Base-by-base conservation (phyloP, 2,888 invertebrate species). In the Volucella bombylans region DNA sequence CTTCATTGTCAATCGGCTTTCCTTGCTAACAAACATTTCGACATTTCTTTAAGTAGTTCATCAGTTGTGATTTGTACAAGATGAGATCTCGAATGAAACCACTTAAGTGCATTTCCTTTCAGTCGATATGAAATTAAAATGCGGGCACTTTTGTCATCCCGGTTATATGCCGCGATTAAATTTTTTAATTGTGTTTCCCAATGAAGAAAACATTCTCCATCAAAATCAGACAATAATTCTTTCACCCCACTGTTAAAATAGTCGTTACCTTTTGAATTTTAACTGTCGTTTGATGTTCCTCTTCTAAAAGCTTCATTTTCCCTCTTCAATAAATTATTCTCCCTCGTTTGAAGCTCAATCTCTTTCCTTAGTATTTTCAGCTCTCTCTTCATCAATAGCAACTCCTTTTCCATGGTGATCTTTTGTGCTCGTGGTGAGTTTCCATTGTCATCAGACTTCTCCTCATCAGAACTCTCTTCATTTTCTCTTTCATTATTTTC, bases 151-250 rank as follows among this genome's bases (percentile, higher is more conserved):
- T n/a, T n/a, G n/a, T 68, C 68, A 4, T 67, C 65, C 8, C 57
- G 2, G n/a, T 50, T 61, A 31, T 71, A 61, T 8, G 50, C 52
- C 18, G 52, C 23, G 2, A 39, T 55, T 47, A 73, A 47, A 47
- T 57, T 64, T 54, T 52, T 64, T 39, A 65, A 39, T 38, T 74
- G 73, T 2, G 38, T 55, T 55, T 73, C 55, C 54, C 64, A 73
- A 31, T 72, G 72, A 18, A 8, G 23, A 43, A 23, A 61, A 45
- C 15, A 52, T 14, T 72, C 52, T 23, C 72, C 72, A 10, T 49
- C 52, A 15, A 61, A 71, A 41, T 71, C 41, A 8, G 59, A 14
- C 39, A 71, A 9, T 18, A 59, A 39, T 0, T 71, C 49, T n/a
- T 71, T 71, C 4, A 69, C 45, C n/a, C 49, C 59, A 18, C 49